Conservation (phyloP, 2,888 invertebrate genomes). For the Odontothrips loti region DNA sequence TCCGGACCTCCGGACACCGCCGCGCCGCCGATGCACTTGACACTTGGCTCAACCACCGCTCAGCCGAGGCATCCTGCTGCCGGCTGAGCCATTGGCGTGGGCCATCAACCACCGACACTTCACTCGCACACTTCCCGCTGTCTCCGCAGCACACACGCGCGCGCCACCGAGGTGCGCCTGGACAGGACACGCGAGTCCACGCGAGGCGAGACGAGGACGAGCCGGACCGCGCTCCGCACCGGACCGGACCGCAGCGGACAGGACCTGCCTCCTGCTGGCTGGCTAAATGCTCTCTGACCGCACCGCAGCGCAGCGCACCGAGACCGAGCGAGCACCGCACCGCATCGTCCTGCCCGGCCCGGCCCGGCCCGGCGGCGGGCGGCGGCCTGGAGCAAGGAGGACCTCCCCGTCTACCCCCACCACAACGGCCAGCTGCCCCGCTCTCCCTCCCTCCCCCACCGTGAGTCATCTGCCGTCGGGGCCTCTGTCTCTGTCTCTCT, state of each 20-base stretch:
- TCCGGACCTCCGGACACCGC: neutral
- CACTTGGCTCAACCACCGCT: neutral
- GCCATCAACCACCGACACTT: neutral
- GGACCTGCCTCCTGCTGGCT: neutral
- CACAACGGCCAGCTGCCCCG: neutral
- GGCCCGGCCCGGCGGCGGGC: no score
- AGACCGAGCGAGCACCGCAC: no score
- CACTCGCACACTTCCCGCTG: neutral
- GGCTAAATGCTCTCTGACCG: no score
- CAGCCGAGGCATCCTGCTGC: neutral
- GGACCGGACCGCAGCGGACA: neutral
- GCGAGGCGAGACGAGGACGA: neutral
- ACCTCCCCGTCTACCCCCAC: neutral
- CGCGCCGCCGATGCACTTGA: neutral
- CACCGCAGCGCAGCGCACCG: no score
- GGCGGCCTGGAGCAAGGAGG: no score
- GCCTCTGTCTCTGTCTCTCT: neutral
- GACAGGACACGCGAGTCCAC: neutral
- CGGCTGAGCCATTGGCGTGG: neutral
- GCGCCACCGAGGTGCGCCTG: neutral
- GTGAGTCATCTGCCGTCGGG: neutral
- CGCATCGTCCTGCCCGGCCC: no score
- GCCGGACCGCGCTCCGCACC: neutral
- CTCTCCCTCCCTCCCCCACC: neutral
- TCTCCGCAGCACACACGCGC: neutral